Base-by-base conservation (phyloP, 2,888 invertebrate species). In the Ophion slaviceki region DNA sequence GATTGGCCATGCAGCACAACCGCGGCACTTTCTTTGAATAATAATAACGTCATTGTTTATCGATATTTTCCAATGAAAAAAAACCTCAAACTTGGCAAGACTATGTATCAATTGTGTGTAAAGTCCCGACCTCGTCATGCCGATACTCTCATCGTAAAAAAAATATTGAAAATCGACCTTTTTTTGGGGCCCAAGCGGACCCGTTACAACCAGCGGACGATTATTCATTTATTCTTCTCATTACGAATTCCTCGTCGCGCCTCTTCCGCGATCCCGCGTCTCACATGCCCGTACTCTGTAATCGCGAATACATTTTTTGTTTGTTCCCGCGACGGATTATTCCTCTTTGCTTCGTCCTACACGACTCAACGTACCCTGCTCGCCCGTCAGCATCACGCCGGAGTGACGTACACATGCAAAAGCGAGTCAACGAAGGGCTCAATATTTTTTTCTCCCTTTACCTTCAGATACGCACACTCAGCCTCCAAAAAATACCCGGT, bases 171-270 rank as follows among this genome's bases (percentile, higher is more conserved):
- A 53, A 14, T 17, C 53, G 14, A 17, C 4, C 17, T 53, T 53
- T 53, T 47, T 53, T 53, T 1, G 53, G 53, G 17, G 17, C 53
- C 5, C 4, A 17, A 17, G 2, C 20, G 3, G 59, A 70, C 74
- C 62, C 78, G 64, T 79, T 79, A 79, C 67, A 53, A 66, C 82
- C 57, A 47, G 53, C 40, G 5, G 61, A 74, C 70, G 78, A 75
- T 85, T 85, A 82, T 79, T 75, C 78, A 85, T 79, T 70, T 79
- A 82, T 85, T 82, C 82, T 66, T 64, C 82, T 82, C 70, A 79
- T 75, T 79, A 74, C 62, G 3, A 68, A 78, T 75, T 75, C 78
- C 45, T 64, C 75, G 75, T n/a, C 24, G 64, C 57, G 74, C 45
- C 45, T 57, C 77, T 68, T 6, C 57, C n/a, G 68, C 40, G 59